phyloP scores from a whole-genome alignment of 1,140 invertebrate species.

The Chelonus insularis region DNA sequence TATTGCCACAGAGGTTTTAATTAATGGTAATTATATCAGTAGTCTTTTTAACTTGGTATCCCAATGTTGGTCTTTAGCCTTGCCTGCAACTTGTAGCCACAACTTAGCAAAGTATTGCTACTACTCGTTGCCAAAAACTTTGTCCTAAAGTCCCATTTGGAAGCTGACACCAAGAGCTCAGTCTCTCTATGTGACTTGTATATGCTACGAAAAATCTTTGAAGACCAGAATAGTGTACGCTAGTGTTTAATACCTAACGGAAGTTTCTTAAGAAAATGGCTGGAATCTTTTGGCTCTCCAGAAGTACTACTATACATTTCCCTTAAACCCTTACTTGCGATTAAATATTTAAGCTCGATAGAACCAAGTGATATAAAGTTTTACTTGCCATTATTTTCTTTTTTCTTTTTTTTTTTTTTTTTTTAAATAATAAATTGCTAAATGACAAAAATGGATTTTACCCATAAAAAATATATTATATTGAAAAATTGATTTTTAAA shows the following conservation, averaged over 20 bases:
- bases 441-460: too few relatives aligned
- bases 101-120: constrained; percentile 10
- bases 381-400: too few relatives aligned
- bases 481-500: too few relatives aligned
- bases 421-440: too few relatives aligned
- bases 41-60: neutral
- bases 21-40: constrained; percentile 55
- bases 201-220: neutral
- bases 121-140: constrained; percentile 51
- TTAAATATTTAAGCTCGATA: too few relatives aligned
- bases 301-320: too few relatives aligned
- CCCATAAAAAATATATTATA: too few relatives aligned
- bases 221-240: constrained; percentile 9
- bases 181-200: constrained; percentile 28
- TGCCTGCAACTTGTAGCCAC: neutral
- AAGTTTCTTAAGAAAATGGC: constrained; percentile 52
- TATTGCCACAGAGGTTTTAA: constrained; percentile 53
- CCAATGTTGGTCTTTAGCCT: constrained; percentile 7
- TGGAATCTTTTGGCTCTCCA: constrained; percentile 2
- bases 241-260: constrained; percentile 43
- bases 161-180: constrained; percentile 39
- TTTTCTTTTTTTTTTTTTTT: too few relatives aligned
- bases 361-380: too few relatives aligned
- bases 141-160: constrained; percentile 48
- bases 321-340: too few relatives aligned